These are phyloP conservation scores for Cacatua alba DNA, from an alignment of 2,113 vertebrate genomes.

Conservation along the genomic window DNA sequence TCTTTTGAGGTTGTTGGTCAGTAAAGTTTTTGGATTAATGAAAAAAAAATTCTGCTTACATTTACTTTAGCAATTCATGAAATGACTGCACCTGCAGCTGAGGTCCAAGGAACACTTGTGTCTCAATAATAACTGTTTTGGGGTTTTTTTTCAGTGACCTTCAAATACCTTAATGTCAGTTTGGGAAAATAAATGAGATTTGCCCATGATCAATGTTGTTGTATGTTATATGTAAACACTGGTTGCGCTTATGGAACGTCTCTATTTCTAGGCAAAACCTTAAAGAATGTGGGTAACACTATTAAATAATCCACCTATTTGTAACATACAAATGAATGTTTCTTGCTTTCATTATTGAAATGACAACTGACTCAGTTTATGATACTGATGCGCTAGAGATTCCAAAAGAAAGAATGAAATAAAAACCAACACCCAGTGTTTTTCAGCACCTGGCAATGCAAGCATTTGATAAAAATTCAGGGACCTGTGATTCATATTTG, in stretches of 20 bases:
- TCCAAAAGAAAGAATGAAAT: not conserved
- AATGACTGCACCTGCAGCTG: not conserved
- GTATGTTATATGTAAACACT: not conserved
- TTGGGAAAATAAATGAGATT: not conserved
- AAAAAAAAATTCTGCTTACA: accelerated
- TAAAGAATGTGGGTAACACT: not conserved
- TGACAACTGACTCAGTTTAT: not conserved
- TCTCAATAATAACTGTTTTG: not conserved
- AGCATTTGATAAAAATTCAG: not conserved
- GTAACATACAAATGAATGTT: not conserved
- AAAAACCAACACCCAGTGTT: not conserved
- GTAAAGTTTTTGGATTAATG: not conserved
- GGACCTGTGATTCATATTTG: constrained; percentile 46
- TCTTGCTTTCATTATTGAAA: not conserved
- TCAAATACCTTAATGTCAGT: not conserved
- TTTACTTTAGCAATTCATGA: not conserved
- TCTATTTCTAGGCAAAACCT: not conserved
- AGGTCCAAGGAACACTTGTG: not conserved
- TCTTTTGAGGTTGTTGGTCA: not conserved
- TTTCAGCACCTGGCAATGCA: not conserved
- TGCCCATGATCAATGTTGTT: not conserved
- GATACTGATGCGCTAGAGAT: not conserved
- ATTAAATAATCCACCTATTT: not conserved
- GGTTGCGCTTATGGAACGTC: not conserved
- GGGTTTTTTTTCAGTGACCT: not conserved